Evolutionary conservation across 2,888 invertebrate species (phyloP), one percentile per base, ranked within the genome.

Genomic region (Blastobasis adustella): DNA sequence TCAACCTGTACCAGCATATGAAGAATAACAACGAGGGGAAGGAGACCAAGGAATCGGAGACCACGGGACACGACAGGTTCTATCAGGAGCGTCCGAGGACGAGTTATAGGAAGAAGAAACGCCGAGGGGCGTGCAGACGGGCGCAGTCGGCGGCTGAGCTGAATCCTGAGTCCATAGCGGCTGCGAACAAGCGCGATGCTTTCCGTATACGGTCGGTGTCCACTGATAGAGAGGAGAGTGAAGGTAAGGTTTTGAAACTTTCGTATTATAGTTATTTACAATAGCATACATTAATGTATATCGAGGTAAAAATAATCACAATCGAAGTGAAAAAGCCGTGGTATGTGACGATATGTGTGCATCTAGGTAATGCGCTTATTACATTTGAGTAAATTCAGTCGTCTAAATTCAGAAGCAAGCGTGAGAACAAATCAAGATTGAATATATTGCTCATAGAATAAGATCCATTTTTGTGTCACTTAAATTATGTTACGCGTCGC

Each of bases 21-120:
- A 90, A 92, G 64, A 90, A 90, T 10, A 90, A 89, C 50, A 90
- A 84, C 37, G 89, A 90, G 10, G 88, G 84, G 5, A 91, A 84
- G 62, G 90, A 88, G 37, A 82, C 73, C 59, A 90, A 80, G 57
- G 90, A 83, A 59, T 76, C 89, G 0, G 91, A 92, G 66, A 92
- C 93, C 3, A 95, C 94, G 6, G 95, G 95, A 0, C 95, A 95
- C 66, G 95, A 95, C 67, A 89, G 94, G 62, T 95, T 95, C 73
- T 95, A 93, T 65, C 93, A 93, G 69, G 92, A 93, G 53, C 69
- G 93, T 0, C 89, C 91, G 0, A 71, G 89, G 55, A 79, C 86
- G 0, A 89, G 83, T 51, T 89, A 85, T 38, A 79, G 83, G 66
- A 87, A 88, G 76, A 89, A 87, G 71, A 90, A 90, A 71, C 89